Evolutionary conservation across 1,140 invertebrate species (phyloP).

Genomic region (Drosophila melanogaster): Release_6_plus_ISO1_MT NC_004354.4:15004501-15005000

Average conservation of each 20-base stretch:
- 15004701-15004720: conserved; percentile 75
- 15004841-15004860: conserved; percentile 89
- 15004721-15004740: conserved; percentile 71
- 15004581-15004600: conserved; percentile 84
- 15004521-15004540: conserved; percentile 67
- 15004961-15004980: conserved; percentile 42
- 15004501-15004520: conserved; percentile 88
- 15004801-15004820: conserved; percentile 86
- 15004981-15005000: conserved; percentile 9
- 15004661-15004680: conserved; percentile 73
- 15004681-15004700: conserved; percentile 75
- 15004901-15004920: conserved; percentile 50
- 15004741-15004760: conserved; percentile 57
- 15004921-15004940: conserved; percentile 62
- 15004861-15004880: conserved; percentile 87
- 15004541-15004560: conserved; percentile 52
- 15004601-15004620: conserved; percentile 76
- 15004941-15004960: conserved; percentile 70
- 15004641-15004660: conserved; percentile 37
- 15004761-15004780: conserved; percentile 84
- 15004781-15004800: conserved; percentile 81
- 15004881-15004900: conserved; percentile 72
- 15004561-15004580: conserved; percentile 85
- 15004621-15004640: conserved; percentile 59
- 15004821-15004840: conserved; percentile 89